Conservation (phyloP, 2,797 vertebrate species). For the Scomberomorus guttatus region DNA sequence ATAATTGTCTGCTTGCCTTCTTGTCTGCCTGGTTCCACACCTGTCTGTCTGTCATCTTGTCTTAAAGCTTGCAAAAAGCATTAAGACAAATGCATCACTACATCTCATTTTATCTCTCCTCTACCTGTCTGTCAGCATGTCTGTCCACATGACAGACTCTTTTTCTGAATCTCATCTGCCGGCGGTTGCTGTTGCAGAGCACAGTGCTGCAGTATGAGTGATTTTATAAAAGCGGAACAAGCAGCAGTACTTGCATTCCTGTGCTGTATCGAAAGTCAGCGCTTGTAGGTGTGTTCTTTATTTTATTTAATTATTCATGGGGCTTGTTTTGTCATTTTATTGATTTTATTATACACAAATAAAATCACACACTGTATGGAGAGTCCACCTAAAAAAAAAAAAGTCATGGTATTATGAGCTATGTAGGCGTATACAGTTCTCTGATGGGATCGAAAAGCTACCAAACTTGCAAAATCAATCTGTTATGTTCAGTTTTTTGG, state of each 20-base stretch:
- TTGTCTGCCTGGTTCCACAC: conserved; percentile 34
- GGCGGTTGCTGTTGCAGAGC: conserved; percentile 5
- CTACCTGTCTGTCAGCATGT: conserved; percentile 40
- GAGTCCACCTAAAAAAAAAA: neutral
- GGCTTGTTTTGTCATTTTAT: neutral
- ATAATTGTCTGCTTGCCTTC: conserved; percentile 66
- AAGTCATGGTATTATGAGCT: no score
- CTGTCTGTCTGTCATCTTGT: conserved; percentile 49
- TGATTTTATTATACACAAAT: neutral
- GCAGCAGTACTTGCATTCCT: neutral
- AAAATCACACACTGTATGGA: neutral
- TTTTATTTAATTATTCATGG: neutral
- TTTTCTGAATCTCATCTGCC: conserved; percentile 17
- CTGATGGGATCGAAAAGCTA: neutral
- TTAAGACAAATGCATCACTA: conserved; percentile 51
- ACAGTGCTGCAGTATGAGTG: conserved; percentile 1
- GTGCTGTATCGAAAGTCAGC: neutral
- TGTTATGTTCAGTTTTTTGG: neutral
- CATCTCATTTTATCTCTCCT: conserved; percentile 44
- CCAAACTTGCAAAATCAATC: neutral
- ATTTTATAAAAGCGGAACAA: conserved; percentile 20
- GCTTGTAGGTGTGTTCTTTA: neutral
- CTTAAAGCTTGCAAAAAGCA: conserved; percentile 46
- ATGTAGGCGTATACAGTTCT: neutral
- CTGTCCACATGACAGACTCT: conserved; percentile 23